Evolutionary conservation across 2,113 vertebrate genomes (phyloP).

Genomic region (Micromys minutus): DNA sequence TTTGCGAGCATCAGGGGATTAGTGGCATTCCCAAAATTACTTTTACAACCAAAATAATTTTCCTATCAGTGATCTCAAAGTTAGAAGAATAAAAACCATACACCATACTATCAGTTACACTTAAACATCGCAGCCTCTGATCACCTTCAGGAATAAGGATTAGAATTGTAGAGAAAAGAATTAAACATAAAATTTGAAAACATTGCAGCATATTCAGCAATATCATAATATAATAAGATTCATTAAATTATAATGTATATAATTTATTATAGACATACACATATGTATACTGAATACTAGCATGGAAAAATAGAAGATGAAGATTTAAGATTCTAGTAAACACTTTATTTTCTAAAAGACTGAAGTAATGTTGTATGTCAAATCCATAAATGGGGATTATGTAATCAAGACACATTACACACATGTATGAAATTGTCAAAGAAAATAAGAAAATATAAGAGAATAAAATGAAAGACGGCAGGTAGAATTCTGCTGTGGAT

Average conservation of each 20-base stretch:
- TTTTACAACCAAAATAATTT: not conserved
- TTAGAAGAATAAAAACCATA: constrained; percentile 7
- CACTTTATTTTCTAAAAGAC: not conserved
- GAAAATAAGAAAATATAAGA: not conserved
- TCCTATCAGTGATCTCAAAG: not conserved
- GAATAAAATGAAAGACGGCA: not conserved
- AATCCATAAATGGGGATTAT: not conserved
- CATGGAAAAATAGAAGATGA: not conserved
- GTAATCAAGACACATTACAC: not conserved
- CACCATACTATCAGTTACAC: not conserved
- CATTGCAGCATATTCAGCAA: not conserved
- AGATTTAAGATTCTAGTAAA: not conserved
- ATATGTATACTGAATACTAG: not conserved
- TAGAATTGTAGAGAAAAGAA: not conserved
- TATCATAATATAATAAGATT: not conserved
- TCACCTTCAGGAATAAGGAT: not conserved
- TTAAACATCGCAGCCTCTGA: not conserved
- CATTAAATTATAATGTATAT: not conserved
- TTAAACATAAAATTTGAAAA: not conserved
- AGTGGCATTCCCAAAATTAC: no score
- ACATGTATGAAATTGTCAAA: not conserved
- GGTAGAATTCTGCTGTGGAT: not conserved
- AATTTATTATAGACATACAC: no score
- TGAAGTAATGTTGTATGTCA: not conserved
- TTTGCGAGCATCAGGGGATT: no score